Evolutionary conservation across 2,113 vertebrate species (phyloP).

Genomic region (Plectropomus leopardus): DNA sequence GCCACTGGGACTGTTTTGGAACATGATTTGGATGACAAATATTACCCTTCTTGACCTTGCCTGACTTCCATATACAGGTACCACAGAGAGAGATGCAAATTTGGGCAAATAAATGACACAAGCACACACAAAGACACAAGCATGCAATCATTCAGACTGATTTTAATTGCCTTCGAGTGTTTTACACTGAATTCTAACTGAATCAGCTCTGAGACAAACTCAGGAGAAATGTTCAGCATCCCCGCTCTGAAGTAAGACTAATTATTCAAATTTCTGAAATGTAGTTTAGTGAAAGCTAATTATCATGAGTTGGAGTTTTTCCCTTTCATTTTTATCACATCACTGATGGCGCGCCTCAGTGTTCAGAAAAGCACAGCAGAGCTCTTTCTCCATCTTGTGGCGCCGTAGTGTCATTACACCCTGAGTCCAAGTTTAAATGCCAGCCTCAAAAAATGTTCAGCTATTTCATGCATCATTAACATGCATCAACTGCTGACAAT

Average conservation of each 20-base stretch:
- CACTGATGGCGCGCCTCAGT: not conserved
- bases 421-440: fast-evolving
- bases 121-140: not conserved
- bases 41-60: too few relatives aligned
- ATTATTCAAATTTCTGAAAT: conserved; percentile 38
- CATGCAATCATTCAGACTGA: not conserved
- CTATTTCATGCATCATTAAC: conserved; percentile 78
- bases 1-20: too few relatives aligned
- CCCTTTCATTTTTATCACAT: not conserved
- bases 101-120: not conserved
- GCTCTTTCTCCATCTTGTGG: conserved; percentile 68
- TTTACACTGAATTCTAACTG: not conserved
- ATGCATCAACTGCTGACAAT: conserved; percentile 69
- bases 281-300: conserved; percentile 2
- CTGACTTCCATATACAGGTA: too few relatives aligned
- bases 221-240: not conserved
- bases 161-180: conserved; percentile 7
- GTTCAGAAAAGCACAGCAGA: not conserved
- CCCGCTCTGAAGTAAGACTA: not conserved
- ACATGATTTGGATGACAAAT: too few relatives aligned
- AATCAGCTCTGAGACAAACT: not conserved
- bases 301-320: conserved; percentile 6
- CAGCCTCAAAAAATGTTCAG: conserved; percentile 27
- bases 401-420: not conserved
- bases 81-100: too few relatives aligned